A percentile compares a stretch with the other conserved stretches of the same genome.
Conservation (phyloP, 1,140 invertebrate species). For the Drosophila pectinifera region DNA sequence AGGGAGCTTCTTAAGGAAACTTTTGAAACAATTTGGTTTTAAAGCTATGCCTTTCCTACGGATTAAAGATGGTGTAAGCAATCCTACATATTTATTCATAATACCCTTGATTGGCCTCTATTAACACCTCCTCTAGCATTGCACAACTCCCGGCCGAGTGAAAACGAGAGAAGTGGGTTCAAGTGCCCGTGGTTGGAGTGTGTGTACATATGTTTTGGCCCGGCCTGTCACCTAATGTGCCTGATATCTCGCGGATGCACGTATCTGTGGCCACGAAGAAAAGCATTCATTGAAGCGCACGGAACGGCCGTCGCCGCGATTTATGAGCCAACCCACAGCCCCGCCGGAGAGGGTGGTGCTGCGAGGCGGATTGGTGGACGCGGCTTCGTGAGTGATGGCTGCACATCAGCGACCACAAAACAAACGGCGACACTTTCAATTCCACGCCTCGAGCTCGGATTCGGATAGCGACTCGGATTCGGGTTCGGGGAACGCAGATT, state of each 20-base stretch:
- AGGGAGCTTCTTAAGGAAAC: no score
- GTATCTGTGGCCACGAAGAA: constrained; percentile 37
- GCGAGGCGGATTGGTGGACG: neutral
- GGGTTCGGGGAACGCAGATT: constrained; percentile 21
- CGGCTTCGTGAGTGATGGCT: constrained; percentile 58
- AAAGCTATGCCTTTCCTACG: neutral
- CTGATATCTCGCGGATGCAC: constrained; percentile 42
- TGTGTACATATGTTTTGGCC: constrained; percentile 11
- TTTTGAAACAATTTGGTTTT: no score
- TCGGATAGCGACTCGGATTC: constrained; percentile 10
- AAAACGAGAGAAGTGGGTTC: constrained; percentile 14
- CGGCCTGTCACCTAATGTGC: constrained; percentile 32
- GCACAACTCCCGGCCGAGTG: constrained; percentile 34
- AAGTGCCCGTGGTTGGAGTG: constrained; percentile 15
- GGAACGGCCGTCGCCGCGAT: constrained; percentile 44
- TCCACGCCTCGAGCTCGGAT: constrained; percentile 58
- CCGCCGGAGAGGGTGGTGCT: neutral
- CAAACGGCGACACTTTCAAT: constrained; percentile 75
- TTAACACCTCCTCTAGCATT: constrained; percentile 3
- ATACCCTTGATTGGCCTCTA: neutral
- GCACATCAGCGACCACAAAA: constrained; percentile 64
- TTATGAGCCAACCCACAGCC: constrained; percentile 45
- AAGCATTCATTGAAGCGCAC: constrained; percentile 43
- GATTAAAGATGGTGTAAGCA: neutral
- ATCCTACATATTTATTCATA: neutral